Evolutionary conservation across 1,140 invertebrate genomes (phyloP).

Genomic region (Akabosia matsudoensis): DNA sequence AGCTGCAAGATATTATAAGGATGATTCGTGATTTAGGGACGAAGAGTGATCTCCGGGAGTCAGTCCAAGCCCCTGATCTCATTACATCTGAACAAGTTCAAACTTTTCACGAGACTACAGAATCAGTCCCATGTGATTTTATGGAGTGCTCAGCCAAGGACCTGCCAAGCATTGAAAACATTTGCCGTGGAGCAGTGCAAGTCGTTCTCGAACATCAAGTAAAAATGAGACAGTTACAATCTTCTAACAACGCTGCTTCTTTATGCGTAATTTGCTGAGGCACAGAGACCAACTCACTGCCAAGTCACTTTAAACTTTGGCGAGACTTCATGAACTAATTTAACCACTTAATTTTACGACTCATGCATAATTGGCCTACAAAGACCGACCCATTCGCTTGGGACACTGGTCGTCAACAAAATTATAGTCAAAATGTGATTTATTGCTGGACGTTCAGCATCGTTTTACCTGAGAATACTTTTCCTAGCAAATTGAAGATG

Average conservation of each 20-base stretch:
- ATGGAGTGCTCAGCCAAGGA: constrained; percentile 13
- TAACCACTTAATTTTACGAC: no score
- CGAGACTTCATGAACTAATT: no score
- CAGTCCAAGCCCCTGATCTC: constrained; percentile 7
- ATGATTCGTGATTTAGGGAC: background rate
- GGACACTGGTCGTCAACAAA: no score
- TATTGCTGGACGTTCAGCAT: no score
- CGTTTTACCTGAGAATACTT: no score
- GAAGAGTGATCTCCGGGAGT: background rate
- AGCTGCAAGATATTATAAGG: background rate
- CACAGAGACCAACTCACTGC: no score
- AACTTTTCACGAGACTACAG: constrained; percentile 1
- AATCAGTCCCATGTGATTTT: background rate
- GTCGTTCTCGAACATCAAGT: background rate
- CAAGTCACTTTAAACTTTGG: no score
- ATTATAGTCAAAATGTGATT: no score
- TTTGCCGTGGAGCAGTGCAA: background rate
- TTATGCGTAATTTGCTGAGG: background rate
- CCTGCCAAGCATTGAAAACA: background rate
- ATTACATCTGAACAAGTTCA: constrained; percentile 19
- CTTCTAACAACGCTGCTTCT: background rate
- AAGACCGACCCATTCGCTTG: no score
- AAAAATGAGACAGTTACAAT: background rate
- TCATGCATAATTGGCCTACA: no score
- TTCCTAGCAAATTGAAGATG: no score